A percentile compares a stretch with the other conserved stretches of the same genome.
Conservation (phyloP, 2,797 vertebrate genomes). For the Clarias pachynema region DNA sequence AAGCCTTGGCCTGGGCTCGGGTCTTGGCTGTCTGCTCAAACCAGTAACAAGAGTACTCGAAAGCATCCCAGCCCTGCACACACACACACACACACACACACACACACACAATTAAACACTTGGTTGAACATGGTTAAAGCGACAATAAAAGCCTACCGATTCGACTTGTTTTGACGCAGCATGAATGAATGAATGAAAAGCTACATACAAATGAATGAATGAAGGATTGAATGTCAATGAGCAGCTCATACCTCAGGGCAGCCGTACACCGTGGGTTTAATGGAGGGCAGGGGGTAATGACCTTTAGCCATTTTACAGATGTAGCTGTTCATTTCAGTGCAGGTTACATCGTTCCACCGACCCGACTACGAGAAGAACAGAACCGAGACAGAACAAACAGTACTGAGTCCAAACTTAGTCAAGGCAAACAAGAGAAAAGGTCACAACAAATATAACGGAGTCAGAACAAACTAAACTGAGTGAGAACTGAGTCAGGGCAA, state of each 20-base stretch:
- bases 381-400: neutral
- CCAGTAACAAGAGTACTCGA: conserved; percentile 78
- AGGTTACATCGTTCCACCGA: conserved; percentile 77
- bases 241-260: conserved; percentile 70
- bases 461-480: neutral
- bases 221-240: neutral
- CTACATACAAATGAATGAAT: neutral
- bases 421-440: neutral
- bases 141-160: too few species aligned
- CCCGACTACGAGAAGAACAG: conserved; percentile 66
- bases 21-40: conserved; percentile 70
- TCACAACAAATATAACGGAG: too few species aligned
- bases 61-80: conserved; percentile 77
- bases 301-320: conserved; percentile 76
- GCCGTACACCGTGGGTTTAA: conserved; percentile 73
- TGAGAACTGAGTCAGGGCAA: neutral
- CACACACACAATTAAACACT: neutral
- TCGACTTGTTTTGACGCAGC: too few species aligned
- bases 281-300: conserved; percentile 76
- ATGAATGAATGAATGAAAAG: neutral
- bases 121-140: too few species aligned
- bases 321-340: conserved; percentile 75
- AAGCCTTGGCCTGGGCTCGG: conserved; percentile 72
- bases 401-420: neutral
- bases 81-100: conserved; percentile 26